These are phyloP conservation scores for Aphidius ervi DNA, from an alignment of 1,140 invertebrate species.

Conservation along the genomic window DNA sequence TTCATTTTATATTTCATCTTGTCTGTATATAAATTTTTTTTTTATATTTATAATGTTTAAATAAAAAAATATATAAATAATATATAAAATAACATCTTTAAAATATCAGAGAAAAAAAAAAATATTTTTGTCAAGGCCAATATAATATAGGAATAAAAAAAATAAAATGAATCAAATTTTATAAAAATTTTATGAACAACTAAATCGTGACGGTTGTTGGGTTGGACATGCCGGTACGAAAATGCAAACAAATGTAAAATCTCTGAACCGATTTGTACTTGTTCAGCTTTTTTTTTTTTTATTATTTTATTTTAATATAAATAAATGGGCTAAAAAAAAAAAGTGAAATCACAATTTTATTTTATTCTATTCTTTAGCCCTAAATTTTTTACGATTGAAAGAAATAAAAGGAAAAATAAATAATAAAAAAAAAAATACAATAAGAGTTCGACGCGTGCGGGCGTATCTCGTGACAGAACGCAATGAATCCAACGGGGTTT, in stretches of 20 bases:
- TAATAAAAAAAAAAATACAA: conserved; percentile 13
- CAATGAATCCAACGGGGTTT: conserved; percentile 28
- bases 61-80: no score
- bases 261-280: conserved; percentile 18
- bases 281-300: not conserved
- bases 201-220: conserved; percentile 29
- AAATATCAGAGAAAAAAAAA: no score
- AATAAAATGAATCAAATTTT: conserved; percentile 1
- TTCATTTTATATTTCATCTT: conserved; percentile 11
- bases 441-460: conserved; percentile 19
- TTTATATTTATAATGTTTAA: no score
- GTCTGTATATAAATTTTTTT: no score
- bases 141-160: conserved; percentile 3
- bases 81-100: no score
- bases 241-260: conserved; percentile 15
- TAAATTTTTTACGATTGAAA: not conserved
- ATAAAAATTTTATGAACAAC: not conserved
- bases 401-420: not conserved
- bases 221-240: conserved; percentile 30
- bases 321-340: conserved; percentile 14
- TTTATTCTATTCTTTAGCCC: not conserved
- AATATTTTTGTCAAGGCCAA: not conserved
- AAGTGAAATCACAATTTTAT: not conserved
- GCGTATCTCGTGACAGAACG: conserved; percentile 35
- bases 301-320: conserved; percentile 29